These are phyloP conservation scores for Holocentrus rufus DNA, from an alignment of 2,797 vertebrate species.

Conservation along the genomic window DNA sequence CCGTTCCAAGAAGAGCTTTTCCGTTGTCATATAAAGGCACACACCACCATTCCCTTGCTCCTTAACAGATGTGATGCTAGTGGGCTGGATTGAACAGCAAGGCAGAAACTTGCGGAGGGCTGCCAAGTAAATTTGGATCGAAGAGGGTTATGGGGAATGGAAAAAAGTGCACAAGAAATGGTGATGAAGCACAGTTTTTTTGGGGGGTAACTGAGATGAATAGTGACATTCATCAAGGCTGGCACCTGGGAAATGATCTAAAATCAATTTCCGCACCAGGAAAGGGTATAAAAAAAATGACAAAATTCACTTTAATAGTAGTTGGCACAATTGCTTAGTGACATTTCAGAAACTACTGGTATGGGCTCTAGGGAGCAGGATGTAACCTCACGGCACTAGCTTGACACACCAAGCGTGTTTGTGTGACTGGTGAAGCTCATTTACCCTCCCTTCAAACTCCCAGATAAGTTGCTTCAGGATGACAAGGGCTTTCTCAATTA, in stretches of 20 bases:
- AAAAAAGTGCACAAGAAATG: slow-evolving; percentile 7
- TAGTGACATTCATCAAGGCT: slow-evolving; percentile 11
- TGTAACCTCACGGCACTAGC: slow-evolving; percentile 25
- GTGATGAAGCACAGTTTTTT: slow-evolving; percentile 16
- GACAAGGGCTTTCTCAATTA: slow-evolving; percentile 61
- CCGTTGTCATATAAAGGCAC: slow-evolving; percentile 29
- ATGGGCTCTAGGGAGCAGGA: slow-evolving; percentile 33
- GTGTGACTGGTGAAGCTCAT: slow-evolving; percentile 25
- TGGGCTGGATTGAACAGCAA: neutral
- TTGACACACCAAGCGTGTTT: slow-evolving; percentile 29
- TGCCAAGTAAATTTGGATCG: slow-evolving; percentile 12
- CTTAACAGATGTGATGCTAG: slow-evolving; percentile 39
- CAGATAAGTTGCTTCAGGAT: slow-evolving; percentile 60
- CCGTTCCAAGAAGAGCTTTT: slow-evolving; percentile 32
- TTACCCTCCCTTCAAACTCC: slow-evolving; percentile 26
- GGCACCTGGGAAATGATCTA: slow-evolving; percentile 18
- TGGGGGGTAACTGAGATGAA: slow-evolving; percentile 14
- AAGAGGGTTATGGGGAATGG: neutral
- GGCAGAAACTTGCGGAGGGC: neutral
- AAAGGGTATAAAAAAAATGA: slow-evolving; percentile 13
- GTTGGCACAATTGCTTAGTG: slow-evolving; percentile 21
- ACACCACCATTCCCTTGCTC: slow-evolving; percentile 28
- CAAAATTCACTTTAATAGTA: slow-evolving; percentile 28
- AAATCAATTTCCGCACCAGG: slow-evolving; percentile 17
- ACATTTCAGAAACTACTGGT: slow-evolving; percentile 14